Evolutionary conservation across 2,797 vertebrate genomes (phyloP).

Genomic region (Argentina silus): DNA sequence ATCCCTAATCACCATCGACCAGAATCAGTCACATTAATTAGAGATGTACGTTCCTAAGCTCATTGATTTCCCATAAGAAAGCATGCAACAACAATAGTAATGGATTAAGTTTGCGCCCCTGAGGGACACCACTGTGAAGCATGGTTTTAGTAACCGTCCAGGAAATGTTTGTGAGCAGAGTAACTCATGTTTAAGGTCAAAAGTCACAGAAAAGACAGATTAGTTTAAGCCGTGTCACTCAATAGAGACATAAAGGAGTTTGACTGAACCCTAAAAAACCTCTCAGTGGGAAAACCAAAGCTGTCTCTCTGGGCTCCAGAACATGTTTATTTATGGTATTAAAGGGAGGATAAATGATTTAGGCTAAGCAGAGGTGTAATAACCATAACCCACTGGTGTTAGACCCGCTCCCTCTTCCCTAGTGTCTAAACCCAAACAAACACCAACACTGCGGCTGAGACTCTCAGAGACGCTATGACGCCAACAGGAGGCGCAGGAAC

Average conservation of each 20-base stretch:
- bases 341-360: conserved; percentile 44
- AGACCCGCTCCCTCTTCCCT: conserved; percentile 31
- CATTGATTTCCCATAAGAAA: conserved; percentile 39
- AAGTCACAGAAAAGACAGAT: conserved; percentile 59
- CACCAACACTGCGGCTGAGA: not conserved
- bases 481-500: not conserved
- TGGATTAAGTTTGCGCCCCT: conserved; percentile 39
- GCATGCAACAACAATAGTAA: conserved; percentile 51
- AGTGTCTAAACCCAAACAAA: conserved; percentile 61
- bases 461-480: not conserved
- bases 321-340: conserved; percentile 66
- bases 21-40: conserved; percentile 59
- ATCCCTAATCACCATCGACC: conserved; percentile 31
- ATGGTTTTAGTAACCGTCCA: conserved; percentile 44
- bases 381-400: conserved; percentile 36
- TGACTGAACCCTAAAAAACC: conserved; percentile 30
- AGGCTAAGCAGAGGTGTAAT: conserved; percentile 37
- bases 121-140: conserved; percentile 33
- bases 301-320: conserved; percentile 30
- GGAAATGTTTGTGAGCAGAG: conserved; percentile 56
- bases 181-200: conserved; percentile 56
- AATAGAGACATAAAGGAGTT: conserved; percentile 41
- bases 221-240: conserved; percentile 57
- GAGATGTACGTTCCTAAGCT: conserved; percentile 45
- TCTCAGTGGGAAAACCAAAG: conserved; percentile 52